Conservation (phyloP, 1,140 invertebrate species). For the Steinernema feltiae region DNA sequence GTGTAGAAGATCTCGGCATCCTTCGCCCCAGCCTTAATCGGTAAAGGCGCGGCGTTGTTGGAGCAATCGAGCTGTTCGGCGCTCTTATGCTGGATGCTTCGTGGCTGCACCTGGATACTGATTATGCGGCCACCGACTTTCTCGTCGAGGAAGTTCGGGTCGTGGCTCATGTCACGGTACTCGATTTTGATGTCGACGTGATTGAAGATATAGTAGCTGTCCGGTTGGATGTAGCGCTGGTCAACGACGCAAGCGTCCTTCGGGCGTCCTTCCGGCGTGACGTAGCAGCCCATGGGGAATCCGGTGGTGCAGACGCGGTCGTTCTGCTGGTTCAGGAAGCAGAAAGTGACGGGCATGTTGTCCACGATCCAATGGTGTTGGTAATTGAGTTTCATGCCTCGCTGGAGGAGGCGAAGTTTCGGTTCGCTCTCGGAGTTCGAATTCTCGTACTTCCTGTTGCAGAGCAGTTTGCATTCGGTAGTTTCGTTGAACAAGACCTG, state of each 20-base stretch:
- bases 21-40: conserved; percentile 64
- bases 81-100: conserved; percentile 59
- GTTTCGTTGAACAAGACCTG: conserved; percentile 66
- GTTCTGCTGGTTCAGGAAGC: conserved; percentile 69
- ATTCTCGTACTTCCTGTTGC: conserved; percentile 70
- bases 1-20: conserved; percentile 73
- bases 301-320: conserved; percentile 82
- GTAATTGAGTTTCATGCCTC: conserved; percentile 91
- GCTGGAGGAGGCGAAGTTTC: conserved; percentile 74
- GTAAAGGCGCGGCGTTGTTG: conserved; percentile 63
- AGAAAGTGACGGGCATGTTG: conserved; percentile 91
- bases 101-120: conserved; percentile 72
- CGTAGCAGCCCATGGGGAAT: conserved; percentile 95
- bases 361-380: conserved; percentile 91
- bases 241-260: conserved; percentile 67
- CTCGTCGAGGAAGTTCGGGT: conserved; percentile 63
- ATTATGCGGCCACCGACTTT: conserved; percentile 83
- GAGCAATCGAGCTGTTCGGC: conserved; percentile 62
- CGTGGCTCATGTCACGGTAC: conserved; percentile 86
- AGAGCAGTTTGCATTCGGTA: conserved; percentile 69
- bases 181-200: conserved; percentile 87
- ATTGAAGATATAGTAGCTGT: conserved; percentile 87
- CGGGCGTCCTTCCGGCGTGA: conserved; percentile 61
- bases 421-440: conserved; percentile 66
- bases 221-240: conserved; percentile 60